phyloP scores from a whole-genome alignment of 2,113 vertebrate genomes.

The Dicaeum eximium region DNA sequence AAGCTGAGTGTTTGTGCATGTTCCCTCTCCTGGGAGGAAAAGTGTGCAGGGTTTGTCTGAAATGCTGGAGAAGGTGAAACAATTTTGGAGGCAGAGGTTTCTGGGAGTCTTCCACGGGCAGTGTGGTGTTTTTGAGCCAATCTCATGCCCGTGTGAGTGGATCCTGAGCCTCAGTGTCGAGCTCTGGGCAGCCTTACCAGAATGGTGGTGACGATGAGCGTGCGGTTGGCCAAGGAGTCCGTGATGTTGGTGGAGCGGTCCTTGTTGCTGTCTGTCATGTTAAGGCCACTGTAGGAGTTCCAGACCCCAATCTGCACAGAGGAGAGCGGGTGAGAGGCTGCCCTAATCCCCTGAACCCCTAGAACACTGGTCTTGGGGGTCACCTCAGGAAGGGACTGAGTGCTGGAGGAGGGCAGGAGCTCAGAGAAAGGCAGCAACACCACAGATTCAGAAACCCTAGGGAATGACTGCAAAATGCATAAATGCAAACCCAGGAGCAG shows the following conservation, averaged over 20 bases:
- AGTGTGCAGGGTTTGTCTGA: rapidly evolving
- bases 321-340: slow-evolving; percentile 3
- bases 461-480: not conserved
- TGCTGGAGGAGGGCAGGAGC: not conserved
- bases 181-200: slow-evolving; percentile 77
- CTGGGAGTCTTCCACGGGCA: not conserved
- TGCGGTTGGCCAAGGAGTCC: slow-evolving; percentile 91
- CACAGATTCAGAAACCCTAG: not conserved
- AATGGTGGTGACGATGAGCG: slow-evolving; percentile 94
- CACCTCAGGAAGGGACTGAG: not conserved
- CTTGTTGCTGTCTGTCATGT: slow-evolving; percentile 87
- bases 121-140: not conserved
- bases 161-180: not conserved
- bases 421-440: not conserved
- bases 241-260: slow-evolving; percentile 87
- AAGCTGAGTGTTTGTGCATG: not conserved
- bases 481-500: not conserved
- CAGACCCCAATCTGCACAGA: slow-evolving; percentile 88
- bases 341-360: rapidly evolving
- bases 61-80: not conserved
- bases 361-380: not conserved
- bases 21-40: not conserved
- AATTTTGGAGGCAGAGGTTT: not conserved
- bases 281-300: slow-evolving; percentile 95
- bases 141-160: rapidly evolving